Base-by-base conservation (phyloP, 2,113 vertebrate species). In the Centropristis striata region DNA sequence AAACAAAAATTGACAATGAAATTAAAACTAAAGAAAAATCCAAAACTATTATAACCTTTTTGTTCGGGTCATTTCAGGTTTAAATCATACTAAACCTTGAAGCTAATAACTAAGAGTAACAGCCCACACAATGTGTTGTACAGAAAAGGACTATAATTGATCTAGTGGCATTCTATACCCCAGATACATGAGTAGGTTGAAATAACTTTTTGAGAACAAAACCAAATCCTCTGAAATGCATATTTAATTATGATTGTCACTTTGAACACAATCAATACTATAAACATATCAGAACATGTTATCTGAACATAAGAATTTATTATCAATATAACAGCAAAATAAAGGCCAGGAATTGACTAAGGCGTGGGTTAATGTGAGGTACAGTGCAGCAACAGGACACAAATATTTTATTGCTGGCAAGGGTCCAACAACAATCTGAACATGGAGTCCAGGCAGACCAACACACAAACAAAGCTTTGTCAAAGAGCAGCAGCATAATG, bases 401-500 rank as follows among this genome's bases (percentile, higher is more conserved):
- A 71, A 75, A 71, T 65, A 72, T 50, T 75, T 88, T 71, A 76
- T 86, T 71, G 55, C 71, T 72, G 64, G 36, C 18, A 66, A 50
- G 47, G 55, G 73, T 85, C 64, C 79, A 78, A 75, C 57, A 71
- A 78, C 66, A 83, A 90, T 76, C 63, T 88, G 79, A 78, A 78
- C 69, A 81, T 78, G 83, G 86, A 14, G 72, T 74, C 58, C 63
- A 86, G 80, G 72, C 77, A 84, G 64, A 89, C 57, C 67, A 57
- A 64, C 71, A 75, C 72, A 66, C 57, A 67, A 41, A 71, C 63
- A 72, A 68, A 88, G 80, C 75, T 88, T 92, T 69, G 41, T 79
- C 67, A 87, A 64, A 77, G 78, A 92, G 89, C 90, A 93, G 90
- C 87, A 93, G 89, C 80, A 89, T 55, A 32, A 79, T 61, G 63